Percentiles rank a stretch among this genome's conserved stretches.
These are phyloP conservation scores for Azemiops feae DNA, from an alignment of 2,113 vertebrate species.

Conservation along the genomic window DNA sequence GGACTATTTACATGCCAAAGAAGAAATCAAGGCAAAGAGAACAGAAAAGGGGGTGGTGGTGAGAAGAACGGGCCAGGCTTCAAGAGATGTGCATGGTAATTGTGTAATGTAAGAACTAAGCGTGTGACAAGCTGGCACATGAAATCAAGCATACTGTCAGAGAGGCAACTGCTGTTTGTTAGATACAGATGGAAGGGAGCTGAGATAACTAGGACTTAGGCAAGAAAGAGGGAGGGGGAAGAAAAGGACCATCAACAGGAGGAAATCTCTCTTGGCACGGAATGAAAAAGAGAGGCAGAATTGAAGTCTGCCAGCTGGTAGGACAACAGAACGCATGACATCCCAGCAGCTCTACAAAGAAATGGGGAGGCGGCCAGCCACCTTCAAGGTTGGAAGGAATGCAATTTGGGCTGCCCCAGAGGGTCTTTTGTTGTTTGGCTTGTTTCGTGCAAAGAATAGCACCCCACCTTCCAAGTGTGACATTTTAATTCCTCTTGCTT, in stretches of 20 bases:
- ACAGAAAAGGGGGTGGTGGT: rapidly evolving
- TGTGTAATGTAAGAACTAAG: background rate
- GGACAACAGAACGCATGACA: too few relatives aligned
- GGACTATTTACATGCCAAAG: background rate
- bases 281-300: background rate
- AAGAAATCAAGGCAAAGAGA: background rate
- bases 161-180: background rate
- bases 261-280: background rate
- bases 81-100: background rate
- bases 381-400: background rate
- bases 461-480: constrained; percentile 22
- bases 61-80: background rate
- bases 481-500: background rate
- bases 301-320: background rate
- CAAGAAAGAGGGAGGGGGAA: background rate
- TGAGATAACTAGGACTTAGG: rapidly evolving
- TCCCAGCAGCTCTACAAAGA: background rate
- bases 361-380: background rate
- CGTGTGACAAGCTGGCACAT: background rate
- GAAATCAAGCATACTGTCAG: background rate
- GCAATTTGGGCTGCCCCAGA: background rate
- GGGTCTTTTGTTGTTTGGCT: background rate
- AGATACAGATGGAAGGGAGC: background rate
- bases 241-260: background rate
- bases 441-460: constrained; percentile 23